phyloP scores from a whole-genome alignment of 2,888 invertebrate species.

The Drosophila nr. fundita region DNA sequence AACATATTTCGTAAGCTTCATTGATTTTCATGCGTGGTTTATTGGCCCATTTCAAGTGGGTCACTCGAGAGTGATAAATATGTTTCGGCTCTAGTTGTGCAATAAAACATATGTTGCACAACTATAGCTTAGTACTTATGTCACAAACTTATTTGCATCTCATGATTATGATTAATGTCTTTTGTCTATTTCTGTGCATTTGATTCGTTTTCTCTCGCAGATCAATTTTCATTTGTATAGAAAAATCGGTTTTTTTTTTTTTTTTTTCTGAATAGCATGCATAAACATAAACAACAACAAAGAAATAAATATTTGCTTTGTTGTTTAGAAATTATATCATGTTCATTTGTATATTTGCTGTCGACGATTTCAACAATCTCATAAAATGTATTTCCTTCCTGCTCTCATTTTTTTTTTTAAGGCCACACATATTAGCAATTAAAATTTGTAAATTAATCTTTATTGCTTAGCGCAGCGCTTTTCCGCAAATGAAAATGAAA shows the following conservation, averaged over 20 bases:
- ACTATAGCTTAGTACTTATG: slow-evolving; percentile 4
- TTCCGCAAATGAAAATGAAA: slow-evolving; percentile 71
- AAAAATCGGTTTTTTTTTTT: neutral
- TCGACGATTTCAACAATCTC: slow-evolving; percentile 29
- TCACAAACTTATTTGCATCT: neutral
- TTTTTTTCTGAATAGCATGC: neutral
- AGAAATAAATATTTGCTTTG: neutral
- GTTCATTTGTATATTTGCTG: neutral
- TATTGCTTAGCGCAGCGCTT: slow-evolving; percentile 38
- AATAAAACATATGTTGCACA: slow-evolving; percentile 16
- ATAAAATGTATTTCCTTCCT: slow-evolving; percentile 34
- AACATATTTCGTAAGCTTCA: slow-evolving; percentile 75
- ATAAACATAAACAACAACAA: neutral
- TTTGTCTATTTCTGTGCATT: neutral
- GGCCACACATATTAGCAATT: slow-evolving; percentile 44
- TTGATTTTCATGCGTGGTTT: slow-evolving; percentile 67
- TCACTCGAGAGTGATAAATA: slow-evolving; percentile 38
- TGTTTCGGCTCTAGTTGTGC: neutral
- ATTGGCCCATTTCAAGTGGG: slow-evolving; percentile 55
- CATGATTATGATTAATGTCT: neutral
- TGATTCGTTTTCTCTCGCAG: neutral
- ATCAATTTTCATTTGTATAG: neutral
- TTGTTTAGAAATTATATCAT: neutral
- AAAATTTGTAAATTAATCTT: slow-evolving; percentile 24
- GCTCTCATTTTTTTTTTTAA: slow-evolving; percentile 27